Evolutionary conservation across 2,888 invertebrate species (phyloP).

Genomic region (Drosophila cognata): DNA sequence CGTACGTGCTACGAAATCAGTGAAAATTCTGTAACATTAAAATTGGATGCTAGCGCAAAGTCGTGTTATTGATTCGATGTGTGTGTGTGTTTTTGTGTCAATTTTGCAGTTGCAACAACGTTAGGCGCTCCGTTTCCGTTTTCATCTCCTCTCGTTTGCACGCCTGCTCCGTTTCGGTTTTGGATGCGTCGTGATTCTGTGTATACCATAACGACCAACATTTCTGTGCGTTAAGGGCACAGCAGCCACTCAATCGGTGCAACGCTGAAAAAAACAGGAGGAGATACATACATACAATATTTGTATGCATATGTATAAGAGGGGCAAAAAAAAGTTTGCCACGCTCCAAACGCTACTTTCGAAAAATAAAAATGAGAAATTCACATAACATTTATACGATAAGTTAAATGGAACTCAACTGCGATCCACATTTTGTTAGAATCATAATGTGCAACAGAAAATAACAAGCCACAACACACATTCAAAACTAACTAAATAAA

Average conservation of each 20-base stretch:
- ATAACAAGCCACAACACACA: constrained; percentile 40
- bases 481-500: constrained; percentile 18
- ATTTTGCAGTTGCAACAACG: constrained; percentile 66
- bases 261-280: constrained; percentile 17
- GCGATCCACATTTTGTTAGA: constrained; percentile 24
- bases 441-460: constrained; percentile 60
- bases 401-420: constrained; percentile 22
- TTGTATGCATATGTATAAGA: constrained; percentile 5
- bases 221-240: constrained; percentile 48
- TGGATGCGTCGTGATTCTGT: constrained; percentile 68
- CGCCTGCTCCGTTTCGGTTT: constrained; percentile 31
- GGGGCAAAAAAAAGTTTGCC: constrained; percentile 32
- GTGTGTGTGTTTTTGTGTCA: constrained; percentile 22
- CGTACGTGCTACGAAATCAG: constrained; percentile 49
- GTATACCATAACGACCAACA: constrained; percentile 61
- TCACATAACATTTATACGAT: constrained; percentile 16
- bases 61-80: constrained; percentile 66
- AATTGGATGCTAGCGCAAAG: constrained; percentile 47
- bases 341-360: constrained; percentile 33
- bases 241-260: constrained; percentile 43
- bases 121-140: constrained; percentile 5
- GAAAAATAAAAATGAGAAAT: constrained; percentile 33
- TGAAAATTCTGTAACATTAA: constrained; percentile 70
- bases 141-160: constrained; percentile 10
- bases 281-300: constrained; percentile 20